Evolutionary conservation across 2,888 invertebrate genomes (phyloP).

Genomic region (Euproctis similis): DNA sequence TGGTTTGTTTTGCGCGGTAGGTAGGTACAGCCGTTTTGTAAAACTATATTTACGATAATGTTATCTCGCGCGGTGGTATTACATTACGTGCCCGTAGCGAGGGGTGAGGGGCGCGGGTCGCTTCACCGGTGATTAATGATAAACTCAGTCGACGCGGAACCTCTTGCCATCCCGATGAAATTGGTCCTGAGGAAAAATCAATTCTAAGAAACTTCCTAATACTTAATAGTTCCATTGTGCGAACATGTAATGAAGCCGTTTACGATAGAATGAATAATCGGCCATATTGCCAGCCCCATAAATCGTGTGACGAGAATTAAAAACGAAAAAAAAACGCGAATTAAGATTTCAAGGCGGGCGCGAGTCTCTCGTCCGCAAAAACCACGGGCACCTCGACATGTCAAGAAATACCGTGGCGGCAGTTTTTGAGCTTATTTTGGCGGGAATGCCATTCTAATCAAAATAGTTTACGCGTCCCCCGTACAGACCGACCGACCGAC

Average conservation of each 20-base stretch:
- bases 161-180: conserved; percentile 25
- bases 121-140: conserved; percentile 54
- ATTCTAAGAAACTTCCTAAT: conserved; percentile 36
- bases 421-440: conserved; percentile 52
- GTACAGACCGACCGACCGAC: conserved; percentile 28
- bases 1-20: conserved; percentile 55
- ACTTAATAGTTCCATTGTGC: conserved; percentile 22
- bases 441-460: conserved; percentile 72
- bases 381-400: conserved; percentile 54
- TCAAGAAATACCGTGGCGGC: conserved; percentile 64
- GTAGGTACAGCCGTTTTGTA: conserved; percentile 61
- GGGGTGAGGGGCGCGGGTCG: conserved; percentile 27
- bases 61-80: conserved; percentile 55
- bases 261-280: conserved; percentile 45
- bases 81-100: conserved; percentile 55
- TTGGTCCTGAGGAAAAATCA: conserved; percentile 33
- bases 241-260: conserved; percentile 50
- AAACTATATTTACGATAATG: conserved; percentile 71
- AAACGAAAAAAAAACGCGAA: conserved; percentile 53
- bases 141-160: conserved; percentile 38
- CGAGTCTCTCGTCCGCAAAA: conserved; percentile 56
- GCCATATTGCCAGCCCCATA: conserved; percentile 52
- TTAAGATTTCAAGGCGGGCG: conserved; percentile 68
- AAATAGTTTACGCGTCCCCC: conserved; percentile 70
- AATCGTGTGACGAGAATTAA: conserved; percentile 40